Conservation (phyloP, 2,888 invertebrate genomes). For the Micropterix aruncella region DNA sequence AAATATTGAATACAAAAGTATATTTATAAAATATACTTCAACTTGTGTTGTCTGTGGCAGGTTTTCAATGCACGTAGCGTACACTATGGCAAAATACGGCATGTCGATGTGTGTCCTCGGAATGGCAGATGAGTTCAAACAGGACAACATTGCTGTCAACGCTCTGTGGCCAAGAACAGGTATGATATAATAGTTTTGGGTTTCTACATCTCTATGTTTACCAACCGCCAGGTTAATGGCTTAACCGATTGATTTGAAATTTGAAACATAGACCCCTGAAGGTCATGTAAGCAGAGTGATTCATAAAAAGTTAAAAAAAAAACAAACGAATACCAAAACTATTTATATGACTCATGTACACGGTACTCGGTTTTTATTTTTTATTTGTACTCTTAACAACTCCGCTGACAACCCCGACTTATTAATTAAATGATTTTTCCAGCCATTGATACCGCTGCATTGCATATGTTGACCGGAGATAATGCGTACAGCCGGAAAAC, state of each 20-base stretch:
- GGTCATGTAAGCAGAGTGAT: no score
- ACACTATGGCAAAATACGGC: slow-evolving; percentile 97
- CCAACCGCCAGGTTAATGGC: no score
- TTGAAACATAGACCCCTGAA: no score
- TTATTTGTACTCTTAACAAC: no score
- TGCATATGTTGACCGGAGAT: slow-evolving; percentile 71
- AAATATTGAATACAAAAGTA: no score
- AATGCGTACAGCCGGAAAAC: slow-evolving; percentile 59
- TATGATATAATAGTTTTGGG: no score
- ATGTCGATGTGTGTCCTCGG: slow-evolving; percentile 98
- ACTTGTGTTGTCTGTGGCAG: slow-evolving; percentile 15
- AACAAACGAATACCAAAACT: neutral
- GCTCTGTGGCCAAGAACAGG: slow-evolving; percentile 93
- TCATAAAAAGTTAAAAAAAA: neutral
- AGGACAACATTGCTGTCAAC: slow-evolving; percentile 78
- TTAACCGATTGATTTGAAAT: no score
- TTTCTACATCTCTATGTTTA: no score
- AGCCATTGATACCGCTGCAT: slow-evolving; percentile 90
- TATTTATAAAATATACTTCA: neutral
- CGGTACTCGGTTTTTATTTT: neutral
- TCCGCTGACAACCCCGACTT: no score
- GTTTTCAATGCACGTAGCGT: slow-evolving; percentile 84
- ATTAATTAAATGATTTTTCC: no score
- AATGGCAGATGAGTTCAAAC: slow-evolving; percentile 87
- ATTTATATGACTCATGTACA: no score